Evolutionary conservation across 2,113 vertebrate genomes (phyloP).

Genomic region (Martes martes): DNA sequence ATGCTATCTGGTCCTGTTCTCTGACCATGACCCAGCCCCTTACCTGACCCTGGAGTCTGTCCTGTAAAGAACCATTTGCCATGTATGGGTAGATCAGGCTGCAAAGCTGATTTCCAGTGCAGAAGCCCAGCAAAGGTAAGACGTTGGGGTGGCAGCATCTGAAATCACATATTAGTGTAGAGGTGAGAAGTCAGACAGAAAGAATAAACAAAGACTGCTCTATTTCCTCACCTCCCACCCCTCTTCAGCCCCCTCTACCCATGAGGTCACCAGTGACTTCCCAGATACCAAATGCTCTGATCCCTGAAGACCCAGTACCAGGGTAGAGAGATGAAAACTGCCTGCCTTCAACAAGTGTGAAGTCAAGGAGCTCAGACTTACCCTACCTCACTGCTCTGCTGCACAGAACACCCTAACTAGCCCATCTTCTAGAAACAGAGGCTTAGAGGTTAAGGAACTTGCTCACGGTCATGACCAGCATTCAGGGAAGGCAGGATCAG

Average conservation of each 20-base stretch:
- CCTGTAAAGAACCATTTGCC: slow-evolving; percentile 82
- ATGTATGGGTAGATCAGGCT: slow-evolving; percentile 83
- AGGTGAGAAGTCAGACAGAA: not conserved
- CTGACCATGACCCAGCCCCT: not conserved
- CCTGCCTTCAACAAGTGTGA: not conserved
- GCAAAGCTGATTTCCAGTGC: slow-evolving; percentile 70
- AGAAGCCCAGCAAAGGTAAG: slow-evolving; percentile 83
- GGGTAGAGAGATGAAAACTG: not conserved
- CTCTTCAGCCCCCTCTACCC: not conserved
- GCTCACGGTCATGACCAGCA: not conserved
- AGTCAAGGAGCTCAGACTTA: not conserved
- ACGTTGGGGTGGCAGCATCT: slow-evolving; percentile 84
- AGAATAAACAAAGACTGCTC: not conserved
- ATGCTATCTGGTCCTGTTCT: not conserved
- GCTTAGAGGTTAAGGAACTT: not conserved
- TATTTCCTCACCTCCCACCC: not conserved
- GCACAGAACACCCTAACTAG: not conserved
- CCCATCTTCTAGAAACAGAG: not conserved
- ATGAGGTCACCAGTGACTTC: not conserved
- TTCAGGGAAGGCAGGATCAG: not conserved
- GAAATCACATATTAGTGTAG: not conserved
- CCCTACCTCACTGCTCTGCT: not conserved
- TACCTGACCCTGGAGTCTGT: slow-evolving; percentile 80
- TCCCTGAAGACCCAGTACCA: not conserved
- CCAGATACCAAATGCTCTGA: not conserved